phyloP scores from a whole-genome alignment of 2,797 vertebrate species.

The Strix occidentalis region DNA sequence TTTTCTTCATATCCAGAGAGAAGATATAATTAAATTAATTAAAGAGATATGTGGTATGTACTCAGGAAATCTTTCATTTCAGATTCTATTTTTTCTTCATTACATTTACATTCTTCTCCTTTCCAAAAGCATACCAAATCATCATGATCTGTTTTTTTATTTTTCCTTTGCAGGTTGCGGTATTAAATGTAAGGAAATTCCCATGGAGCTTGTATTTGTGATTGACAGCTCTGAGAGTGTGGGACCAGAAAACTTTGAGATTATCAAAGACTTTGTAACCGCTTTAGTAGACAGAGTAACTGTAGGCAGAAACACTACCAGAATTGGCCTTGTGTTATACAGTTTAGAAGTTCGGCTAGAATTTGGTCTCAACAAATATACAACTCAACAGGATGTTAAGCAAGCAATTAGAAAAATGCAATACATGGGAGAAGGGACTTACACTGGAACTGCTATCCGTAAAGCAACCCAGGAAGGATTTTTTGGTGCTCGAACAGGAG shows the following conservation, averaged over 20 bases:
- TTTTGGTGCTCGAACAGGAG: constrained; percentile 83
- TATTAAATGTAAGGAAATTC: constrained; percentile 91
- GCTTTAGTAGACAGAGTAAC: constrained; percentile 89
- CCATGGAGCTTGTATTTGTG: constrained; percentile 94
- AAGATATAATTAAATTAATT: constrained; percentile 91
- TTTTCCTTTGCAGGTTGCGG: constrained; percentile 83
- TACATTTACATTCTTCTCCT: background rate
- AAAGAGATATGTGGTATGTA: constrained; percentile 92
- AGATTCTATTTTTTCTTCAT: background rate
- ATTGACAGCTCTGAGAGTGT: constrained; percentile 95
- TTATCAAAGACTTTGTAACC: constrained; percentile 92
- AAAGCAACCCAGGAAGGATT: constrained; percentile 91
- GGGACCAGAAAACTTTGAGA: constrained; percentile 92
- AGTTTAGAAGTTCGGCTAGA: constrained; percentile 87
- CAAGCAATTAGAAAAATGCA: constrained; percentile 86
- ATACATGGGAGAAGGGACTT: constrained; percentile 92
- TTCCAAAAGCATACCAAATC: background rate
- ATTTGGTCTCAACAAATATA: constrained; percentile 85
- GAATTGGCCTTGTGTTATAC: constrained; percentile 90
- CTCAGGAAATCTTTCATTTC: constrained; percentile 1
- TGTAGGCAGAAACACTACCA: constrained; percentile 88
- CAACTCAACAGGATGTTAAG: constrained; percentile 84
- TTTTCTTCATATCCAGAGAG: constrained; percentile 73
- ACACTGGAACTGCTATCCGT: constrained; percentile 89
- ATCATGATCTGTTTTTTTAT: background rate